A percentile compares a stretch with the other conserved stretches of the same genome.
Evolutionary conservation across 2,797 vertebrate species (phyloP).

Genomic region (Poecilia picta): DNA sequence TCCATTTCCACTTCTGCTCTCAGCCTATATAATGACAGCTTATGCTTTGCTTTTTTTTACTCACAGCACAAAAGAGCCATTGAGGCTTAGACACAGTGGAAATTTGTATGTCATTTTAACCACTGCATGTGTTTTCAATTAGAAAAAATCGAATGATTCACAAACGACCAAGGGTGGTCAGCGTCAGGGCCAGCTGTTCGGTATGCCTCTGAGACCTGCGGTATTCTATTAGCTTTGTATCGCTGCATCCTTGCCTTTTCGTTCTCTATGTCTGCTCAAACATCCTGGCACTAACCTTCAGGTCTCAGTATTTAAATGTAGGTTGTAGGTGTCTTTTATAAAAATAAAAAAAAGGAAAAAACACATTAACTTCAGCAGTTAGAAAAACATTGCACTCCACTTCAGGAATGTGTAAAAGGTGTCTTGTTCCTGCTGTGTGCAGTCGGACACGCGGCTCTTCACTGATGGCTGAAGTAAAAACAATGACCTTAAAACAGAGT

Average conservation of each 20-base stretch:
- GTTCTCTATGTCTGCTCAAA: conserved; percentile 14
- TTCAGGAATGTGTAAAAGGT: conserved; percentile 8
- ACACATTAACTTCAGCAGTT: conserved; percentile 10
- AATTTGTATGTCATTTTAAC: conserved; percentile 4
- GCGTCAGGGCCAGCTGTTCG: conserved; percentile 7
- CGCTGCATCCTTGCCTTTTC: background rate
- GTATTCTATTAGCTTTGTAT: background rate
- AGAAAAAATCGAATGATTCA: conserved; percentile 21
- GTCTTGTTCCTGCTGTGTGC: conserved; percentile 10
- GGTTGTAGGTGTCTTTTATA: conserved; percentile 17
- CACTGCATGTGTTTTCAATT: conserved; percentile 13
- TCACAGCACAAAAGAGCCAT: background rate
- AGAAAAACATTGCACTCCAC: conserved; percentile 25
- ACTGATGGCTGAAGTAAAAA: conserved; percentile 40
- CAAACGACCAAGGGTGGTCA: conserved; percentile 28
- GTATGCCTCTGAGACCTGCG: conserved; percentile 13
- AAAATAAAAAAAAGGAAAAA: conserved; percentile 2
- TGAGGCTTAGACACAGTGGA: background rate
- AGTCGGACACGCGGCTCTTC: conserved; percentile 19
- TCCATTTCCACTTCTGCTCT: background rate
- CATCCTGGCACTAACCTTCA: conserved; percentile 10
- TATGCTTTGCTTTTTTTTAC: background rate
- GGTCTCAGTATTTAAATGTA: conserved; percentile 10
- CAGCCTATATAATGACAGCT: background rate
- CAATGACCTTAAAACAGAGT: conserved; percentile 59